These are phyloP conservation scores for Erythrocercus mccallii DNA, from an alignment of 2,113 vertebrate species.

Conservation along the genomic window DNA sequence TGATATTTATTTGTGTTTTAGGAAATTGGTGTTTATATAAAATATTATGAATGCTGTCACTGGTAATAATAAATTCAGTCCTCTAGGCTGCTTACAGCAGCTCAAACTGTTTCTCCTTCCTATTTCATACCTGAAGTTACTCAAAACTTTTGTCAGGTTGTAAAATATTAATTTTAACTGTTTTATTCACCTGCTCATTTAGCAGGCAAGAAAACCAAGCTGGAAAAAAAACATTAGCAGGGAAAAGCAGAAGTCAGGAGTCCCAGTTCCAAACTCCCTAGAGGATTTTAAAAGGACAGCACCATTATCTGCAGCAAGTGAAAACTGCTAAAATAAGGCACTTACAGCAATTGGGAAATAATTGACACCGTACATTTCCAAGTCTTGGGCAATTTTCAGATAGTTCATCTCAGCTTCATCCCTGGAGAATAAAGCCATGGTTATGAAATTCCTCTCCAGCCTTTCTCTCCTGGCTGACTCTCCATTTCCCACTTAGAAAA, in stretches of 20 bases:
- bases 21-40: background rate
- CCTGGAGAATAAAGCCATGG: constrained; percentile 58
- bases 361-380: constrained; percentile 93
- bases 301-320: background rate
- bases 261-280: background rate
- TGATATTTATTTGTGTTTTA: background rate
- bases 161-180: background rate
- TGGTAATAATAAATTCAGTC: background rate
- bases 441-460: background rate
- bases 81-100: background rate
- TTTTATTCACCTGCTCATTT: background rate
- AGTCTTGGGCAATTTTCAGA: constrained; percentile 90
- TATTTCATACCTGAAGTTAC: background rate
- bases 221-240: background rate
- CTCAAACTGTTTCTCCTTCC: background rate
- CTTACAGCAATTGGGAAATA: constrained; percentile 90
- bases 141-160: background rate
- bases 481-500: background rate
- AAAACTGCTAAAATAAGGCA: constrained; percentile 24
- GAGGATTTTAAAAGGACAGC: background rate
- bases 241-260: background rate
- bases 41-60: background rate
- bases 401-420: constrained; percentile 95
- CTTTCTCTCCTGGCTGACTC: background rate
- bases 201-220: background rate